Conservation (phyloP, 1,140 invertebrate genomes). For the Carposina sasakii region DNA sequence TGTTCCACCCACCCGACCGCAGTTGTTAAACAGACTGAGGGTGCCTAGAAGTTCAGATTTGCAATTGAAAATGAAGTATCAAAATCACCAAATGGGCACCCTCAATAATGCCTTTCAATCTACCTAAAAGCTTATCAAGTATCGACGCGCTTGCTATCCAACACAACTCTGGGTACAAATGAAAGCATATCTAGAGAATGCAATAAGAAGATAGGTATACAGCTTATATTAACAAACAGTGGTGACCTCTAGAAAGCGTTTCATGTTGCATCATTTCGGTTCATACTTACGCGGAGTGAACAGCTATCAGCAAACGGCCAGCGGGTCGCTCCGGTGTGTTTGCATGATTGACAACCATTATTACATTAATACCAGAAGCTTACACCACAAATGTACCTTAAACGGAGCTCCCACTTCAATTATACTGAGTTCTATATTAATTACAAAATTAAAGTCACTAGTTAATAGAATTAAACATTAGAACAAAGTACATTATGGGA, state of each 20-base stretch:
- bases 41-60: too few relatives aligned
- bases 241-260: slow-evolving; percentile 60
- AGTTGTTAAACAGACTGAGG: too few relatives aligned
- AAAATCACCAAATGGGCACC: too few relatives aligned
- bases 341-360: slow-evolving; percentile 71
- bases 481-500: too few relatives aligned
- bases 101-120: too few relatives aligned
- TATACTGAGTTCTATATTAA: too few relatives aligned
- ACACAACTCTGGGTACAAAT: slow-evolving; percentile 35
- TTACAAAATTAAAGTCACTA: too few relatives aligned
- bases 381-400: slow-evolving; percentile 40
- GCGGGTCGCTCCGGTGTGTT: slow-evolving; percentile 57
- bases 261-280: slow-evolving; percentile 55
- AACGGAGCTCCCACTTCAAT: slow-evolving; percentile 39
- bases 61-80: too few relatives aligned
- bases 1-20: too few relatives aligned
- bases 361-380: slow-evolving; percentile 68
- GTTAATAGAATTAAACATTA: too few relatives aligned
- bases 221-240: slow-evolving; percentile 51
- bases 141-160: slow-evolving; percentile 26
- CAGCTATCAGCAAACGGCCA: slow-evolving; percentile 57
- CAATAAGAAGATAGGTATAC: slow-evolving; percentile 52
- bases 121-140: slow-evolving; percentile 31
- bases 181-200: slow-evolving; percentile 55
- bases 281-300: slow-evolving; percentile 63